A percentile compares a stretch with the other conserved stretches of the same genome.
phyloP scores from a whole-genome alignment of 1,140 invertebrate genomes.

The Spodoptera litura region DNA sequence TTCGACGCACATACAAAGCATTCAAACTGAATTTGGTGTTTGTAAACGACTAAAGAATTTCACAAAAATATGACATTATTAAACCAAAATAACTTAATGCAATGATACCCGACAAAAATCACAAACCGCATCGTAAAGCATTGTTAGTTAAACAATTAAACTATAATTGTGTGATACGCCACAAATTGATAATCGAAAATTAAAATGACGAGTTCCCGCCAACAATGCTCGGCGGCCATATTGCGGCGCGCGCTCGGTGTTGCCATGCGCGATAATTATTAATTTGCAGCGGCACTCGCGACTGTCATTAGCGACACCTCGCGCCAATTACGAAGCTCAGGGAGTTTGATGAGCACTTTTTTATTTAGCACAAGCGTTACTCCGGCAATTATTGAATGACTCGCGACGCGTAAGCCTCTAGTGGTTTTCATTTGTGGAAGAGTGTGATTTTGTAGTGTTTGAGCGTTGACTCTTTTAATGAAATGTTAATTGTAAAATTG shows the following conservation, averaged over 20 bases:
- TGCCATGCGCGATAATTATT: slow-evolving; percentile 84
- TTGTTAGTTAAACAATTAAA: slow-evolving; percentile 46
- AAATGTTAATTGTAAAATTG: slow-evolving; percentile 38
- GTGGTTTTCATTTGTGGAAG: slow-evolving; percentile 58
- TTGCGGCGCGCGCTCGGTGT: slow-evolving; percentile 76
- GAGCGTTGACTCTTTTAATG: slow-evolving; percentile 50
- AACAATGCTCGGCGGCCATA: slow-evolving; percentile 79
- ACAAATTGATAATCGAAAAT: slow-evolving; percentile 69
- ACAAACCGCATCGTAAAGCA: slow-evolving; percentile 27
- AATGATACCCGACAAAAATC: slow-evolving; percentile 43
- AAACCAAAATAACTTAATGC: slow-evolving; percentile 32
- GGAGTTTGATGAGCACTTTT: slow-evolving; percentile 74
- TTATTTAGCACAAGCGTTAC: slow-evolving; percentile 74
- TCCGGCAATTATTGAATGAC: slow-evolving; percentile 72
- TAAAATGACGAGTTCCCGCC: slow-evolving; percentile 66
- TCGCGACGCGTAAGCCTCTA: slow-evolving; percentile 63
- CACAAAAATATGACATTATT: slow-evolving; percentile 24
- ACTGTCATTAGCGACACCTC: slow-evolving; percentile 84
- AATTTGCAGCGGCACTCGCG: slow-evolving; percentile 76
- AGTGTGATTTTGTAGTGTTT: slow-evolving; percentile 57
- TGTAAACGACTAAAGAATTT: slow-evolving; percentile 7
- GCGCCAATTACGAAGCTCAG: slow-evolving; percentile 81
- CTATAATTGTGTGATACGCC: slow-evolving; percentile 45
- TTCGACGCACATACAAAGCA: not conserved
- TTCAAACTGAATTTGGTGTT: not conserved